Conservation (phyloP, 2,113 vertebrate species). For the Tragelaphus strepsiceros region DNA sequence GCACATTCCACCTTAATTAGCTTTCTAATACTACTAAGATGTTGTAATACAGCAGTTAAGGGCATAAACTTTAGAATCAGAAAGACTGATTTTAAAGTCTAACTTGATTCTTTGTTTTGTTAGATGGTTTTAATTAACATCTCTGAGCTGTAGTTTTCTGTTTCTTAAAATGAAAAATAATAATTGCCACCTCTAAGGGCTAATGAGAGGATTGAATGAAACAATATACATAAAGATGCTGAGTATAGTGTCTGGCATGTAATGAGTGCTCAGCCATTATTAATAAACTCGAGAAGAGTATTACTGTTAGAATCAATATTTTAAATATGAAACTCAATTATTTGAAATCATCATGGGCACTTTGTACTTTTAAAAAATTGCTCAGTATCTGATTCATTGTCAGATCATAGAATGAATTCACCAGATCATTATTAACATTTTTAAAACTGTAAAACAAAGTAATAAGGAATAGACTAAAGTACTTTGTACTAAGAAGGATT, state of each 20-base stretch:
- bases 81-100: neutral
- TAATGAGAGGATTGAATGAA: neutral
- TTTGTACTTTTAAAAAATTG: neutral
- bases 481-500: neutral
- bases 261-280: neutral
- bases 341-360: neutral
- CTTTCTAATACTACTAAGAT: neutral
- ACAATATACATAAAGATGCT: neutral
- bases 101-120: neutral
- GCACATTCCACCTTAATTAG: neutral
- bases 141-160: neutral
- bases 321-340: neutral
- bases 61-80: neutral
- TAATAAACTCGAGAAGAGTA: neutral
- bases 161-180: neutral
- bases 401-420: neutral
- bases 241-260: neutral
- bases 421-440: neutral
- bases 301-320: neutral
- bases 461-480: neutral
- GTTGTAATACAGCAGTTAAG: neutral
- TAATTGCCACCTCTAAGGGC: neutral
- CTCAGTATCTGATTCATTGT: neutral
- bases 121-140: neutral
- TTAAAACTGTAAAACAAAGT: neutral